phyloP scores from a whole-genome alignment of 1,140 invertebrate genomes.

The Mamestra configurata region DNA sequence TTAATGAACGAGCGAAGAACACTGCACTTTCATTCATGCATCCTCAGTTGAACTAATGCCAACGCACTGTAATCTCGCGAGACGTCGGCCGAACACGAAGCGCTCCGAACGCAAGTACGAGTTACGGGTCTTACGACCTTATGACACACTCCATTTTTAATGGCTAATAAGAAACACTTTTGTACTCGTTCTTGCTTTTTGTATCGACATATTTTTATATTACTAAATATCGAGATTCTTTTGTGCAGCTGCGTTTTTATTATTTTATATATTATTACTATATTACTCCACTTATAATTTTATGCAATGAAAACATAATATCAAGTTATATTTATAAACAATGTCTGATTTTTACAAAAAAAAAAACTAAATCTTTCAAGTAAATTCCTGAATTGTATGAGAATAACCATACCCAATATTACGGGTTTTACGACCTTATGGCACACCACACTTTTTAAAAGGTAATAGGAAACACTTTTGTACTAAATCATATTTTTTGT shows the following conservation, averaged over 20 bases:
- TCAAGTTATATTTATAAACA: too few species aligned
- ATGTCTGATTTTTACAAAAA: too few species aligned
- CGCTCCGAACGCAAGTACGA: not conserved
- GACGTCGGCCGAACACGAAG: slow-evolving; percentile 68
- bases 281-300: too few species aligned
- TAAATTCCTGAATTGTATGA: too few species aligned
- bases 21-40: slow-evolving; percentile 77
- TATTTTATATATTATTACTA: too few species aligned
- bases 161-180: not conserved
- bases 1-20: slow-evolving; percentile 64
- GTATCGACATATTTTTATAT: too few species aligned
- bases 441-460: slow-evolving; percentile 17
- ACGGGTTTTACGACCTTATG: slow-evolving; percentile 19
- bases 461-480: not conserved
- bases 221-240: too few species aligned
- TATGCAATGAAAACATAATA: too few species aligned
- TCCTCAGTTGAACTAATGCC: slow-evolving; percentile 66
- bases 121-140: slow-evolving; percentile 5
- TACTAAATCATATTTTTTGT: not conserved
- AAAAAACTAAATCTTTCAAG: too few species aligned
- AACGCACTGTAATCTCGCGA: slow-evolving; percentile 80
- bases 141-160: slow-evolving; percentile 29
- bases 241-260: too few species aligned
- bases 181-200: not conserved
- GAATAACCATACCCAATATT: too few species aligned